Base-by-base conservation (phyloP, 2,888 invertebrate species). In the Dermolepida albohirtum region DNA sequence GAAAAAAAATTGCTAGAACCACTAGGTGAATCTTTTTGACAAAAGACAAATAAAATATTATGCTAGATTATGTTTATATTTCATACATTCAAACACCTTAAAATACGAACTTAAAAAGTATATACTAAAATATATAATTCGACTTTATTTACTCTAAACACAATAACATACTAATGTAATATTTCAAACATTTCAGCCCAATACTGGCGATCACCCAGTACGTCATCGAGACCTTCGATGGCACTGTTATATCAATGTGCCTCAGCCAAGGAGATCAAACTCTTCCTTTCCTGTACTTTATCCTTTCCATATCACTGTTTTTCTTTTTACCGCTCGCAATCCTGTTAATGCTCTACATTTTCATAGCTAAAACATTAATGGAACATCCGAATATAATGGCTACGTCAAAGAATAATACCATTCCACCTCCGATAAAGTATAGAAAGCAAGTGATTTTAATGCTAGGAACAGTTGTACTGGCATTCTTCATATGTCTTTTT, bases 401-500 rank as follows among this genome's bases (percentile, higher is more conserved):
- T 0, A 89, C 85, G 0, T 81, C 83, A 66, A 84, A 90, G 69
- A 84, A 86, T 72, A 85, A 83, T 71, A 77, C 76, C n/a, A 69
- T 79, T 55, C 81, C 81, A n/a, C 77, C 79, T n/a, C 82, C 82
- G 68, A 82, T 91, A 4, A 87, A 92, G 74, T 92, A 93, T 78
- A 87, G 93, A 64, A 92, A 91, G 76, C 92, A 93, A 85, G 90
- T 95, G 27, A 94, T 96, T 44, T 84, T 94, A 63, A 96, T 96
- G 96, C 84, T 96, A 39, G 94, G 93, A 6, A 93, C 95, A 0
- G 96, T 96, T 0, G 95, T 96, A 0, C 81, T 95, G 29, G 93
- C 94, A 57, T 97, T 97, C 84, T 97, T 97, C 82, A 84, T 96
- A 63, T 96, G 96, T 79, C 86, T 97, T 49, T 84, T 97, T 69